Conservation (phyloP, 2,797 vertebrate species). For the Eurystomus glaucurus region DNA sequence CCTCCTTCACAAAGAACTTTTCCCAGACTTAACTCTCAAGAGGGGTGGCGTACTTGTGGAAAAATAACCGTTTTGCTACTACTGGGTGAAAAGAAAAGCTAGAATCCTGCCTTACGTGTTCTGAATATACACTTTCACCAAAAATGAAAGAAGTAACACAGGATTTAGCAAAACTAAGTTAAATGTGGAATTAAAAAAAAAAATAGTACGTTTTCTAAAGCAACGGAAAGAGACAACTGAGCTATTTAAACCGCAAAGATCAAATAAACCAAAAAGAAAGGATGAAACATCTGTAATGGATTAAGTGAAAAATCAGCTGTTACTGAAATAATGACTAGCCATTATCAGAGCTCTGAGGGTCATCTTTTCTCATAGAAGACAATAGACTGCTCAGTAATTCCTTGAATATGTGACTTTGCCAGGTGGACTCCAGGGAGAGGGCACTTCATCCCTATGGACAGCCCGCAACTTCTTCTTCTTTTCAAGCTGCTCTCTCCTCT, state of each 20-base stretch:
- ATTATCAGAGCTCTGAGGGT: neutral
- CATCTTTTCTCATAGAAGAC: neutral
- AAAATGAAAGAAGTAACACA: neutral
- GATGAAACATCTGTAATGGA: constrained; percentile 5
- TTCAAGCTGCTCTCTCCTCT: constrained; percentile 84
- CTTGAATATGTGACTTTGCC: constrained; percentile 88
- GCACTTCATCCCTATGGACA: constrained; percentile 79
- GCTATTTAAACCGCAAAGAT: neutral
- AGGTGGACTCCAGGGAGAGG: constrained; percentile 93
- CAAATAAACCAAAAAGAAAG: constrained; percentile 10
- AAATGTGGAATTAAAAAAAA: neutral
- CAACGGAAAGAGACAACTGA: neutral
- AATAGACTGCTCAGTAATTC: constrained; percentile 78
- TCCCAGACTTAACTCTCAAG: neutral
- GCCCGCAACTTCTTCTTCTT: constrained; percentile 84
- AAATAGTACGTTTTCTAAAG: neutral
- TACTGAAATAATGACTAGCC: neutral
- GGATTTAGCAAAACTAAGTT: neutral
- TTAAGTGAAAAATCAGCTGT: constrained; percentile 37
- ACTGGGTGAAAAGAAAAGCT: neutral
- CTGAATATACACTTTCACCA: neutral
- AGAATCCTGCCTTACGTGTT: neutral
- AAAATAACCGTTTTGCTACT: neutral
- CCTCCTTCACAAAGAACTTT: neutral
- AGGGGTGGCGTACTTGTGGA: neutral